These are phyloP conservation scores for Malurus cyaneus DNA, from an alignment of 2,113 vertebrate genomes.

Conservation along the genomic window DNA sequence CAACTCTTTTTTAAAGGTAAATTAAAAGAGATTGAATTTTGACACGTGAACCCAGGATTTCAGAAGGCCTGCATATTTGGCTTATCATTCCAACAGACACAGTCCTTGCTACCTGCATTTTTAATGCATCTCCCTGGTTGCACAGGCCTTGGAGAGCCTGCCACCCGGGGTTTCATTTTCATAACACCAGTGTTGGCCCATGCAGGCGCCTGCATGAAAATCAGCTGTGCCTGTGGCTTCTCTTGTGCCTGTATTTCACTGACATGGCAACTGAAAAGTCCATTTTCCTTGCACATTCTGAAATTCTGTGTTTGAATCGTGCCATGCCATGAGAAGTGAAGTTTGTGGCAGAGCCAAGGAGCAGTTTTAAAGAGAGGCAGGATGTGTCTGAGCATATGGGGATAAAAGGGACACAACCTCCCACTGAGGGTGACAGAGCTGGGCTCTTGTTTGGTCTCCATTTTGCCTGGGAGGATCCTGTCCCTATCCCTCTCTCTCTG, in stretches of 20 bases:
- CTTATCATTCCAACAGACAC: not conserved
- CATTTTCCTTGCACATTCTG: not conserved
- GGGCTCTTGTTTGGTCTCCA: not conserved
- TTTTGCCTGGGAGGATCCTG: not conserved
- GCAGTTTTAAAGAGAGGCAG: not conserved
- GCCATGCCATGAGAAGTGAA: not conserved
- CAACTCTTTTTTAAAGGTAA: not conserved
- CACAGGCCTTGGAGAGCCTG: not conserved
- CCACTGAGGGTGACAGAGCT: not conserved
- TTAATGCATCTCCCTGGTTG: not conserved
- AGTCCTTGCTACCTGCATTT: not conserved
- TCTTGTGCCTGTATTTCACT: not conserved
- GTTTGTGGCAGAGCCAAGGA: not conserved
- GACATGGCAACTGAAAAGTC: not conserved
- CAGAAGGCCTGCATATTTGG: not conserved
- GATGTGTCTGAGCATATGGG: fast-evolving
- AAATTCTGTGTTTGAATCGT: not conserved
- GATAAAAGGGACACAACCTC: not conserved
- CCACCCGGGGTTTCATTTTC: constrained; percentile 13
- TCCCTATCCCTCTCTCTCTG: not conserved
- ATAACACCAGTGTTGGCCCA: not conserved
- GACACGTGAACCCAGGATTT: not conserved
- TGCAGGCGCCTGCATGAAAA: not conserved
- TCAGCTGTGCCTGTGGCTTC: not conserved
- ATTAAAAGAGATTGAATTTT: constrained; percentile 28